Evolutionary conservation across 2,113 vertebrate genomes (phyloP).

Genomic region (Brienomyrus longianalis): DNA sequence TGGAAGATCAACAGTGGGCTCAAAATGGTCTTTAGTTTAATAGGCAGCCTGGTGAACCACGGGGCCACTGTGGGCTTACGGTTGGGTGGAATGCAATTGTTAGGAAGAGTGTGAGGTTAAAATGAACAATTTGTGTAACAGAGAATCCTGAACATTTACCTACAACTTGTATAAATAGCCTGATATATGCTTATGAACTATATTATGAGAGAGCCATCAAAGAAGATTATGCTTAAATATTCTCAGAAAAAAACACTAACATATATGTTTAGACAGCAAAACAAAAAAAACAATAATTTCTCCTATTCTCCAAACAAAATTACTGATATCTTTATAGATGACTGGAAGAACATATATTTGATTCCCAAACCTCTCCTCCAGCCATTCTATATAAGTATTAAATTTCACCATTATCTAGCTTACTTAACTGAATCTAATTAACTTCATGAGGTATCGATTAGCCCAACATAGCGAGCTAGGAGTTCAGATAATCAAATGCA

Average conservation of each 20-base stretch:
- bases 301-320: background rate
- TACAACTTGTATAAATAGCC: background rate
- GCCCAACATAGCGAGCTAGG: background rate
- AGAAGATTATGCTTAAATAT: background rate
- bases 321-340: background rate
- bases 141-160: background rate
- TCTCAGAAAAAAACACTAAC: background rate
- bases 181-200: background rate
- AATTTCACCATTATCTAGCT: background rate
- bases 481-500: background rate
- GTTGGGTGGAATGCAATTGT: background rate
- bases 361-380: background rate
- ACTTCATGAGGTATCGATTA: background rate
- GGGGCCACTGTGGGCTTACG: background rate
- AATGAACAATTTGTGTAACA: background rate
- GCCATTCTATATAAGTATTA: background rate
- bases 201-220: background rate
- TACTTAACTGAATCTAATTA: background rate
- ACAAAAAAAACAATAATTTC: background rate
- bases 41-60: background rate
- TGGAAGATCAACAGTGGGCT: background rate
- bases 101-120: background rate
- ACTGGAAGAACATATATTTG: background rate
- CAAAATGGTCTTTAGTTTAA: background rate
- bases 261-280: background rate